Base-by-base conservation (phyloP, 2,113 vertebrate species). In the Nycticebus coucang region DNA sequence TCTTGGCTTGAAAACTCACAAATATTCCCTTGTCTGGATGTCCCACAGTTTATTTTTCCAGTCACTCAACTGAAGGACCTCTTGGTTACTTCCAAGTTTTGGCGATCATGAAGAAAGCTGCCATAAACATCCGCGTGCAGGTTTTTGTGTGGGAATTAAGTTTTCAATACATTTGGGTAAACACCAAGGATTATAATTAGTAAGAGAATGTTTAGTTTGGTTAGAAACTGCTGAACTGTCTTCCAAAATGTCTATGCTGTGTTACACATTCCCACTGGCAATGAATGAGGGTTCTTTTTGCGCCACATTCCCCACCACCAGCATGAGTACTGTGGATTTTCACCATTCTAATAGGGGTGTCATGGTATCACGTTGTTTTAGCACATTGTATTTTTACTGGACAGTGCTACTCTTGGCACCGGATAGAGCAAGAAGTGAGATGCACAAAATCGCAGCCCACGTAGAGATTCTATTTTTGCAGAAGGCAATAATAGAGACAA, bases 221-320 rank as follows among this genome's bases (percentile, higher is more conserved):
- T 24, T 37, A 79, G 81, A 81, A 62, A 77, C 37, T 33, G 22
- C 18, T 26, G 35, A 41, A 7, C 53, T 55, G 11, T 45, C 72
- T 60, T 85, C 41, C 87, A 72, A 45, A 55, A 6, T 18, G 71
- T 28, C 37, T 24, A 2, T 4, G 4, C 45, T 66, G 3, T 45
- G 28, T 33, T 28, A 7, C 28, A 11, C 28, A 4, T 53, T 59
- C 28, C 71, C 45, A 30, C 1, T 60, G 59, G 62, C 69, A 22
- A 14, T 1, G 66, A 60, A 14, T 8, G 12, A 2, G 72, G 0
- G 13, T 53, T 68, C 60, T 35, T 14, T 3, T 18, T 4, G 30
- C 22, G 78, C 88, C 28, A 1, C 8, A 1, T 4, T 41, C 41
- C 64, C 59, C 50, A 37, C 50, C 17, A 1, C 53, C 50, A n/a